These are phyloP conservation scores for Gambusia yucatana DNA, from an alignment of 2,797 vertebrate genomes.

Conservation along the genomic window DNA sequence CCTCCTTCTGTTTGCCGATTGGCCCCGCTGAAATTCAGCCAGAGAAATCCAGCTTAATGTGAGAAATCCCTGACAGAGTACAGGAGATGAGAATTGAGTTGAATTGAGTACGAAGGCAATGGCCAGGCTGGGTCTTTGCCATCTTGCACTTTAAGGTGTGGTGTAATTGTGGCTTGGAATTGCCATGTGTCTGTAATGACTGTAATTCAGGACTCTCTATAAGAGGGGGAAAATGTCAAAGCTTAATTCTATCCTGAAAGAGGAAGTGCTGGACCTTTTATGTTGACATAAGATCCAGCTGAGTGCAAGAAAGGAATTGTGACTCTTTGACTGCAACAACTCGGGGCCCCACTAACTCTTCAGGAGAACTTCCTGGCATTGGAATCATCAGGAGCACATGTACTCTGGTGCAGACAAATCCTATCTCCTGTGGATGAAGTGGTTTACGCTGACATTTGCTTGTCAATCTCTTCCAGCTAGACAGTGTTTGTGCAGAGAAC, in stretches of 20 bases:
- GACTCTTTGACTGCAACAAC: constrained; percentile 44
- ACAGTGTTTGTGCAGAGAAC: not conserved
- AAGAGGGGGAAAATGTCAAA: constrained; percentile 6
- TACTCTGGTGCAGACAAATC: constrained; percentile 48
- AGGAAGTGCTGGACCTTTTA: constrained; percentile 52
- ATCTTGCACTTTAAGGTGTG: not conserved
- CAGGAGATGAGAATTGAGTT: no score
- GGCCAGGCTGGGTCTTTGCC: not conserved
- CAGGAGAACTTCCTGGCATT: constrained; percentile 58
- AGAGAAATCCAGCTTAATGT: no score
- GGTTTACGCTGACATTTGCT: constrained; percentile 8
- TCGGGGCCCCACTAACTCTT: constrained; percentile 39
- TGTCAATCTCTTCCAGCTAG: constrained; percentile 19
- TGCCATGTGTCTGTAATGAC: constrained; percentile 16
- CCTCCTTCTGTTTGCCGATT: no score
- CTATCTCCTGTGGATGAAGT: constrained; percentile 33
- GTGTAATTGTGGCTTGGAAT: constrained; percentile 17
- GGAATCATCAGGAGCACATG: constrained; percentile 53
- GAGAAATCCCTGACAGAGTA: no score
- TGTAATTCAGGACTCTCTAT: constrained; percentile 14
- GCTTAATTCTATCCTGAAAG: constrained; percentile 35
- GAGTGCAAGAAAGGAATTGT: constrained; percentile 60
- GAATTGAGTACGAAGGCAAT: no score
- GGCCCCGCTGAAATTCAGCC: no score
- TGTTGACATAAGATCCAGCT: constrained; percentile 51